Conservation (phyloP, 2,113 vertebrate genomes). For the Junco hyemalis region DNA sequence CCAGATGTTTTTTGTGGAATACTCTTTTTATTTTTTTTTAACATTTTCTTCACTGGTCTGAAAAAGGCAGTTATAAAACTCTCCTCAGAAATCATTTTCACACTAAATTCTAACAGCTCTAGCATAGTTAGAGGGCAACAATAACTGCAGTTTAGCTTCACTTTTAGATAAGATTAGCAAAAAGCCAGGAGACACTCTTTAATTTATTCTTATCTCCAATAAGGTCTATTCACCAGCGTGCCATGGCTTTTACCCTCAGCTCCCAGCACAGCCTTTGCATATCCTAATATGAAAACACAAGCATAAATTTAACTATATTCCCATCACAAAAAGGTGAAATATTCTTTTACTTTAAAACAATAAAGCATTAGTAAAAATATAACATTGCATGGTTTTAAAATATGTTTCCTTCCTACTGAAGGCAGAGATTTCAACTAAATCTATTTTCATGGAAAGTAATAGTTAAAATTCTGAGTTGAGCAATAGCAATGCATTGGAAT, state of each 20-base stretch:
- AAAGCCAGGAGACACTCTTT: neutral
- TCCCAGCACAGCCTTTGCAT: neutral
- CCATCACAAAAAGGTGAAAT: neutral
- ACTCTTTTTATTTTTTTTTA: neutral
- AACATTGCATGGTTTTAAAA: rapidly evolving
- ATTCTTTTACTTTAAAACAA: neutral
- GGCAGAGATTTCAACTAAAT: neutral
- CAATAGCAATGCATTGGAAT: neutral
- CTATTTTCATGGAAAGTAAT: neutral
- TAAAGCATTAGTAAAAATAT: neutral
- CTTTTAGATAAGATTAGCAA: neutral
- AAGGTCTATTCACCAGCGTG: neutral
- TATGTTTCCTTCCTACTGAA: neutral
- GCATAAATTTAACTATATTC: neutral
- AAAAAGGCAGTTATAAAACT: neutral
- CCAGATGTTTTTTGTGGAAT: neutral
- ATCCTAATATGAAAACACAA: neutral
- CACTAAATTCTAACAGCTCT: neutral
- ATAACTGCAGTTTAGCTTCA: neutral
- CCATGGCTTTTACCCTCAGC: neutral
- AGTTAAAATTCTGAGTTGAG: neutral
- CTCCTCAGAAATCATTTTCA: neutral
- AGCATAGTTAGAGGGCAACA: neutral
- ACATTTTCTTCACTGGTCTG: neutral
- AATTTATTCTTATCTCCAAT: neutral